A percentile compares a stretch with the other conserved stretches of the same genome.
Evolutionary conservation across 1,140 invertebrate species (phyloP).

Genomic region (Trichoplusia ni): DNA sequence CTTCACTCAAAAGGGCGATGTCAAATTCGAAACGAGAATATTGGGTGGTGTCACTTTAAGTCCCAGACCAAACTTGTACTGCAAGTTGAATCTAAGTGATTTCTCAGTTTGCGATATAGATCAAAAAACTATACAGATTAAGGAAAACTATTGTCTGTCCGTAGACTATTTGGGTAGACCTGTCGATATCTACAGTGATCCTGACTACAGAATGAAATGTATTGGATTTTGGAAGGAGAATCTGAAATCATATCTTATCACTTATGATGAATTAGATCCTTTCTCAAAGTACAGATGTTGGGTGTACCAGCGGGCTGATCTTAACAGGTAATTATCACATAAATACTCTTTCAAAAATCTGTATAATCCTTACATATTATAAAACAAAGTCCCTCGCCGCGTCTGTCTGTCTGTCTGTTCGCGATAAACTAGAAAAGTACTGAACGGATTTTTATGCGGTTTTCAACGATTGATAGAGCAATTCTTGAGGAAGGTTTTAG

Average conservation of each 20-base stretch:
- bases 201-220: conserved; percentile 98
- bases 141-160: conserved; percentile 97
- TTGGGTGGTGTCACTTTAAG: conserved; percentile 96
- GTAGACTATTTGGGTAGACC: conserved; percentile 96
- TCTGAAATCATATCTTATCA: conserved; percentile 97
- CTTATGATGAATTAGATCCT: conserved; percentile 97
- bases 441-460: no score
- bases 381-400: no score
- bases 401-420: no score
- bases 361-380: no score
- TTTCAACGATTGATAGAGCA: no score
- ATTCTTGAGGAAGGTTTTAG: no score
- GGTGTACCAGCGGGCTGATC: conserved; percentile 97
- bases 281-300: conserved; percentile 98
- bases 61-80: conserved; percentile 95
- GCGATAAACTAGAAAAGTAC: no score
- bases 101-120: conserved; percentile 96
- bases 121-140: conserved; percentile 95
- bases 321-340: conserved; percentile 89
- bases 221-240: conserved; percentile 99
- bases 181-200: conserved; percentile 97
- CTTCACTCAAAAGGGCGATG: conserved; percentile 94
- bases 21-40: conserved; percentile 95
- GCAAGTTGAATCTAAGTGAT: conserved; percentile 96
- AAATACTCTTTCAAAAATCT: no score